Conservation (phyloP, 2,797 vertebrate genomes). For the Lacerta viridis region DNA sequence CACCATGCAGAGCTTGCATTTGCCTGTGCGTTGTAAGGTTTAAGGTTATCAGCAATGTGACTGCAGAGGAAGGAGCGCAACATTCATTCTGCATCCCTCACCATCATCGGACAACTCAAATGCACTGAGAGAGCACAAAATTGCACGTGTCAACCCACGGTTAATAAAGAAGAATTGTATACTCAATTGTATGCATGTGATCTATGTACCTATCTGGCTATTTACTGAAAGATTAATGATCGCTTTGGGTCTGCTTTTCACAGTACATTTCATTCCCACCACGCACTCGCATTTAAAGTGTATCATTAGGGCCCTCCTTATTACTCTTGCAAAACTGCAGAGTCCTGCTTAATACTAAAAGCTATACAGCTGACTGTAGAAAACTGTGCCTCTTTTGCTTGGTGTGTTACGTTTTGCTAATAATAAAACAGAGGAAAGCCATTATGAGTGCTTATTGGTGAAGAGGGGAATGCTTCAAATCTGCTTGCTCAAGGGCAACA, state of each 20-base stretch:
- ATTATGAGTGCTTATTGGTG: background rate
- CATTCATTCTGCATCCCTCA: constrained; percentile 60
- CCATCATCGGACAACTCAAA: constrained; percentile 62
- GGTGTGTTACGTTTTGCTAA: constrained; percentile 53
- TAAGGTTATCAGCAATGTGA: constrained; percentile 70
- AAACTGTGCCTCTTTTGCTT: constrained; percentile 42
- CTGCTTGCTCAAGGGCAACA: background rate
- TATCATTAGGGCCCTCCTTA: constrained; percentile 64
- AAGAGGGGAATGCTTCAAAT: background rate
- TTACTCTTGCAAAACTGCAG: constrained; percentile 44
- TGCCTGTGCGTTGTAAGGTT: constrained; percentile 61
- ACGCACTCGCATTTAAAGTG: constrained; percentile 50
- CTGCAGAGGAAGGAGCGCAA: constrained; percentile 65
- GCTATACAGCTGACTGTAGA: constrained; percentile 21
- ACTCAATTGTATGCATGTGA: constrained; percentile 42
- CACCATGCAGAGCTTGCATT: constrained; percentile 62
- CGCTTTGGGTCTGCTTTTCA: constrained; percentile 59
- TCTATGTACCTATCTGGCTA: constrained; percentile 52
- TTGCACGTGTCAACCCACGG: constrained; percentile 5
- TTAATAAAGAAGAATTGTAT: constrained; percentile 31
- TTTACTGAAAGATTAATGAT: constrained; percentile 70
- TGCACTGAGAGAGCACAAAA: constrained; percentile 29
- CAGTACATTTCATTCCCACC: constrained; percentile 68
- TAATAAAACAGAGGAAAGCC: constrained; percentile 26
- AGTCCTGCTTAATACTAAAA: constrained; percentile 42